Evolutionary conservation across 92 coral and sea anemone genomes (phyloP), one percentile per base, ranked within the genome.

Genomic region (Zoanthus gigantus): DNA sequence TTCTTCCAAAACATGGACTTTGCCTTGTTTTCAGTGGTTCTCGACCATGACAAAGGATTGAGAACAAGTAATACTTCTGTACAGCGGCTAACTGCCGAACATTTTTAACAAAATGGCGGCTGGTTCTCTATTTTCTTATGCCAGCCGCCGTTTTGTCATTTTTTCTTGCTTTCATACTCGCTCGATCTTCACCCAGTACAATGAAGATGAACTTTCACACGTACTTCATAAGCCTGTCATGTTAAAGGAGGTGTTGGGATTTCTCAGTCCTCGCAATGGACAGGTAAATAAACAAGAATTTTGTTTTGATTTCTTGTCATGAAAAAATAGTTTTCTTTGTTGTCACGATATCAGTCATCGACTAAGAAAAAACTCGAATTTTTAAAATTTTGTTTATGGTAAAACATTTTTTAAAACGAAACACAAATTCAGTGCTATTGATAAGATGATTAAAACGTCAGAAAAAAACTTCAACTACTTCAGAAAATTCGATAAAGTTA

Each of bases 231-330:
- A 90, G 0, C 98, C 98, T 18, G 98, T 94, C 66, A 94, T 94
- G 98, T 67, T 88, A 80, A 93, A 94, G 57, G 98, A 94, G 73
- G 93, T 95, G 71, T 80, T 94, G 85, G 93, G 95, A 11, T 94
- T 94, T 83, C 87, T 94, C 54, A 87, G 95, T 6, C 98, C 98
- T 2, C 92, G 91, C n/a, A 93, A 94, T 79, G 91, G 88, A 18
- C 94, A 94, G 91, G 98, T 94, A 85, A 82, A 37, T 4, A 23
- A 37, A 82, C 79, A 66, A 46, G 61, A 46, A 14, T 23, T 76
- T 23, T 76, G 44, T 52, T 76, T 76, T 76, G 66, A 52, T 52
- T 76, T 76, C 1, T 32, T 69, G 7, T 0, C n/a, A 2, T 76
- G 61, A 30, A 48, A 63, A 76, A 76, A 76, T 46, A 76, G 6